Percentiles rank a stretch among this genome's conserved stretches.
Conservation (phyloP, 1,140 invertebrate genomes). For the Theocolax elegans region DNA sequence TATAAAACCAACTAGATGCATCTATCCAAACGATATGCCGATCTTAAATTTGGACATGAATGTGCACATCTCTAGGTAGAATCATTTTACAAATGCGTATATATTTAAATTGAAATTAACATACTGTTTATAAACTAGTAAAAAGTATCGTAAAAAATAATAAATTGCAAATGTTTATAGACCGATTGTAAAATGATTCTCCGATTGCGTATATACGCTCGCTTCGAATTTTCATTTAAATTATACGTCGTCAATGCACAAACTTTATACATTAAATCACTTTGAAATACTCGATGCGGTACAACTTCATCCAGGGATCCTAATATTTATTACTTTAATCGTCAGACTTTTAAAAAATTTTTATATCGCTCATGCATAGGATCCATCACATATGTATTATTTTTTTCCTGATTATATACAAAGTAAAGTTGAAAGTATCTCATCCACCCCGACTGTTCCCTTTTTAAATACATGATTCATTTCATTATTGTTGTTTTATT, state of each 20-base stretch:
- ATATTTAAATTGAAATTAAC: no score
- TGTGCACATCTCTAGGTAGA: slow-evolving; percentile 10
- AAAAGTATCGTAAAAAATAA: no score
- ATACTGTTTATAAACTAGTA: no score
- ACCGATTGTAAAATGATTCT: slow-evolving; percentile 21
- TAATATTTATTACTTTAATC: slow-evolving; percentile 8
- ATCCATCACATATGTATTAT: neutral
- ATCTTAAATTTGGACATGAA: neutral
- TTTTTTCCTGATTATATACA: slow-evolving; percentile 36
- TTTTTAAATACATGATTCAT: no score
- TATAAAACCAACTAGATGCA: slow-evolving; percentile 35
- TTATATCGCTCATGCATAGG: slow-evolving; percentile 14
- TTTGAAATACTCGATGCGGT: neutral
- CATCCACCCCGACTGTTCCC: neutral
- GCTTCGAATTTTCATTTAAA: no score
- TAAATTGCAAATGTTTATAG: neutral
- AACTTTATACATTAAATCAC: slow-evolving; percentile 29
- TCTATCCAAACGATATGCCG: slow-evolving; percentile 1
- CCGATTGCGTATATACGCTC: no score
- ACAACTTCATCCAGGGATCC: neutral
- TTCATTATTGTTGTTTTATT: slow-evolving; percentile 12
- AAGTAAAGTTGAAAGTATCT: slow-evolving; percentile 36
- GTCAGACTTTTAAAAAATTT: neutral
- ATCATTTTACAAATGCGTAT: slow-evolving; percentile 3
- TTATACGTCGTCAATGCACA: slow-evolving; percentile 5